Percentiles rank a stretch among this genome's conserved stretches.
phyloP scores from a whole-genome alignment of 2,888 invertebrate genomes.

The Xylota segnis region DNA sequence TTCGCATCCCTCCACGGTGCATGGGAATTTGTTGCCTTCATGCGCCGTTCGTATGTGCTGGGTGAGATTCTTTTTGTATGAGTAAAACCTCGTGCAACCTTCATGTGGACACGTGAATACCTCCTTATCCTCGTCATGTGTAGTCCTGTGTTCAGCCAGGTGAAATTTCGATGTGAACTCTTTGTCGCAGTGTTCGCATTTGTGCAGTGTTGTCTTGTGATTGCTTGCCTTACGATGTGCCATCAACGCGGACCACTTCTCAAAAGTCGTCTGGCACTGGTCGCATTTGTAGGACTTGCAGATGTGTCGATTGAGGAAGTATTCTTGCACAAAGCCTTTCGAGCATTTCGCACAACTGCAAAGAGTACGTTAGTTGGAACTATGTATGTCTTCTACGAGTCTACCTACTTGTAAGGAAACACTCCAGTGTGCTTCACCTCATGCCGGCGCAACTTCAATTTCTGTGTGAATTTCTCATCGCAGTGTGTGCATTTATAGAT shows the following conservation, averaged over 20 bases:
- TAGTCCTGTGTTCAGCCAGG: conserved; percentile 80
- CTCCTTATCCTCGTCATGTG: conserved; percentile 64
- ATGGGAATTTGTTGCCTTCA: conserved; percentile 85
- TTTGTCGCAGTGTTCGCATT: conserved; percentile 80
- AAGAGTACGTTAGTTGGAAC: conserved; percentile 54
- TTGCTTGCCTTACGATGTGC: conserved; percentile 82
- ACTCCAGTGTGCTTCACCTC: conserved; percentile 86
- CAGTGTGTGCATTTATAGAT: conserved; percentile 86
- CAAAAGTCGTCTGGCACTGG: conserved; percentile 85
- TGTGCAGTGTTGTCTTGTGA: conserved; percentile 72
- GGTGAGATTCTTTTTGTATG: conserved; percentile 86
- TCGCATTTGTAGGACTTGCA: conserved; percentile 83
- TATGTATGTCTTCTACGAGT: background rate
- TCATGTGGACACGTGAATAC: conserved; percentile 82
- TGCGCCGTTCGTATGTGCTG: conserved; percentile 86
- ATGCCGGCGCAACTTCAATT: conserved; percentile 86
- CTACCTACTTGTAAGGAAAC: conserved; percentile 80
- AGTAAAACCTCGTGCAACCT: conserved; percentile 85
- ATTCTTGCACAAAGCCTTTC: conserved; percentile 85
- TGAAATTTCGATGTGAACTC: conserved; percentile 77
- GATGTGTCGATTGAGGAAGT: conserved; percentile 85
- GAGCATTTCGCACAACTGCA: conserved; percentile 86
- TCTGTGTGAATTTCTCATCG: conserved; percentile 86
- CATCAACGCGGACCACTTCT: conserved; percentile 85
- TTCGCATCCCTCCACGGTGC: conserved; percentile 81